Conservation (phyloP, 2,113 vertebrate genomes). For the Pluvianellus socialis region DNA sequence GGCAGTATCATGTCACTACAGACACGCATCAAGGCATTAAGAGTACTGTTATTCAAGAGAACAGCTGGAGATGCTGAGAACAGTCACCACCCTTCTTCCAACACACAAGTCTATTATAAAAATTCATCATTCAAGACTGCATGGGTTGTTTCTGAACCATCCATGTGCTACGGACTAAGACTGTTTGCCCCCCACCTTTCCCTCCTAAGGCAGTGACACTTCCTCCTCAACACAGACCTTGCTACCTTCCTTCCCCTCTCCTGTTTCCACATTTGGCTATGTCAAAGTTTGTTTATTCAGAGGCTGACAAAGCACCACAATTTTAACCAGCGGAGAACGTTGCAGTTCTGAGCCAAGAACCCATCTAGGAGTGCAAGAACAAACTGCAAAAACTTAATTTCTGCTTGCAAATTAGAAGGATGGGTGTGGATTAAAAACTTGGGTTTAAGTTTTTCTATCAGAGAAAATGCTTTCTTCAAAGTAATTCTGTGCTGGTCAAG, state of each 20-base stretch:
- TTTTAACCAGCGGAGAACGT: neutral
- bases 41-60: neutral
- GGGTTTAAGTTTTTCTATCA: neutral
- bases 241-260: neutral
- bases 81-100: neutral
- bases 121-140: neutral
- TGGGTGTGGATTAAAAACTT: neutral
- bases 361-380: neutral
- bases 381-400: neutral
- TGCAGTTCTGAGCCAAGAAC: neutral
- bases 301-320: neutral
- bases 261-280: constrained; percentile 22
- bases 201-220: neutral
- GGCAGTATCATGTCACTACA: neutral
- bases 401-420: neutral
- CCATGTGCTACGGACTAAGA: neutral
- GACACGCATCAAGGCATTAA: neutral
- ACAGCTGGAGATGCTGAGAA: neutral
- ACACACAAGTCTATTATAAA: neutral
- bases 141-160: neutral
- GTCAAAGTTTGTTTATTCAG: neutral
- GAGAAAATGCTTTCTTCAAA: neutral
- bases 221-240: neutral
- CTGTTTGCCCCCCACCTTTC: neutral
- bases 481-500: neutral